Evolutionary conservation across 1,140 invertebrate genomes (phyloP).

Genomic region (Bombus huntii): DNA sequence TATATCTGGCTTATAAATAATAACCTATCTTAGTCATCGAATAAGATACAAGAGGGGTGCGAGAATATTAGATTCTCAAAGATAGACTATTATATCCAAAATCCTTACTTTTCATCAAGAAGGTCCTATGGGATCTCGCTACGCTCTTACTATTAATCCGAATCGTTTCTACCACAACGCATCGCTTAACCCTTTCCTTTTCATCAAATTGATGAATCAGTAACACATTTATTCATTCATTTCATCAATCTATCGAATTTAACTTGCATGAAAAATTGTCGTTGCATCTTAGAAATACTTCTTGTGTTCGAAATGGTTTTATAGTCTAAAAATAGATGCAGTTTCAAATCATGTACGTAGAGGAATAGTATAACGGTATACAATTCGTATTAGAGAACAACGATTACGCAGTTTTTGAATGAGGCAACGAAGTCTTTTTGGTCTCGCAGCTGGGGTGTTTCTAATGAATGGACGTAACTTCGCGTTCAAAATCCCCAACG

Average conservation of each 20-base stretch:
- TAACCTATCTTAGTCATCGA: background rate
- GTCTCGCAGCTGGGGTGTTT: conserved; percentile 73
- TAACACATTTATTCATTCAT: conserved; percentile 21
- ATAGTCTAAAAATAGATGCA: background rate
- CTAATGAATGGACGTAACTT: conserved; percentile 75
- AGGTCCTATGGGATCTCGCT: conserved; percentile 45
- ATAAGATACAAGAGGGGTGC: background rate
- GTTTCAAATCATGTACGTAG: too few relatives aligned
- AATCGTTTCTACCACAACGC: conserved; percentile 67
- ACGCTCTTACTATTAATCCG: conserved; percentile 63
- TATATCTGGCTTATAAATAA: background rate
- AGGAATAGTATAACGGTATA: background rate
- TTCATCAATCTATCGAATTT: background rate
- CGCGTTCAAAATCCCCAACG: conserved; percentile 73
- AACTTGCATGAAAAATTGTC: background rate
- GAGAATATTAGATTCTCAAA: background rate
- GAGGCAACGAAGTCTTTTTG: conserved; percentile 56
- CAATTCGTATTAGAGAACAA: background rate
- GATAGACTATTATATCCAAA: background rate
- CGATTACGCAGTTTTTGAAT: conserved; percentile 50
- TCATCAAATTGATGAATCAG: conserved; percentile 13
- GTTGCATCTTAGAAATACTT: background rate
- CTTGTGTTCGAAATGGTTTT: background rate
- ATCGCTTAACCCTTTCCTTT: conserved; percentile 54
- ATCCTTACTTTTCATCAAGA: conserved; percentile 43